Conservation (phyloP, 2,113 vertebrate genomes). For the Lycocorax pyrrhopterus region DNA sequence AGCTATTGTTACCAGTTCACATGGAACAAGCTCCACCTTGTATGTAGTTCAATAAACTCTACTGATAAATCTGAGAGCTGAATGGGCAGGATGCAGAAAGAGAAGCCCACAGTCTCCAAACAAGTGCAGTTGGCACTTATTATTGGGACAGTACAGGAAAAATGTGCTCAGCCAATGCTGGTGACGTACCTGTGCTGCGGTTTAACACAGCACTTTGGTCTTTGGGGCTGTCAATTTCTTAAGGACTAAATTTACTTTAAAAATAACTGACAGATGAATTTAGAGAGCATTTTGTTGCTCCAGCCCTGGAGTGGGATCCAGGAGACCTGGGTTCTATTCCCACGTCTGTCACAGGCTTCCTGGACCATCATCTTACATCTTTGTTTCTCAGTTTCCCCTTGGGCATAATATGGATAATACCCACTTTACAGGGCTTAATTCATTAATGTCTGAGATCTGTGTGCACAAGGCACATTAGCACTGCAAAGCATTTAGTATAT, state of each 20-base stretch:
- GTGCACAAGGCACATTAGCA: slow-evolving; percentile 55
- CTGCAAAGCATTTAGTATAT: slow-evolving; percentile 63
- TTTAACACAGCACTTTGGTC: background rate
- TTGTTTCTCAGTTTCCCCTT: slow-evolving; percentile 53
- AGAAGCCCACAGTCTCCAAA: background rate
- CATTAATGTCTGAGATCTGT: slow-evolving; percentile 64
- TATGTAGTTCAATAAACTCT: background rate
- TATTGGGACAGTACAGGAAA: background rate
- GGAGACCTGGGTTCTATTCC: slow-evolving; percentile 32
- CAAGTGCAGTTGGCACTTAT: background rate
- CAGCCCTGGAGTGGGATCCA: background rate
- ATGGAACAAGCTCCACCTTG: background rate
- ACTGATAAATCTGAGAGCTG: background rate
- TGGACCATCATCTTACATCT: slow-evolving; percentile 59
- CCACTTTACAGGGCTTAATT: slow-evolving; percentile 61
- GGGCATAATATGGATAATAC: slow-evolving; percentile 59
- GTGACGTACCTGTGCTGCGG: background rate
- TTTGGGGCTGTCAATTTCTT: slow-evolving; percentile 28
- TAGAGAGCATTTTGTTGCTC: background rate
- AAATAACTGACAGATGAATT: slow-evolving; percentile 35
- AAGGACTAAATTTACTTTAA: slow-evolving; percentile 19
- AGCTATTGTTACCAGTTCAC: background rate
- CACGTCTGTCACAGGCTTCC: slow-evolving; percentile 29
- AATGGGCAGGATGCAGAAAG: background rate
- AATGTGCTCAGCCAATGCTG: background rate